Base-by-base conservation (phyloP, 2,888 invertebrate genomes). In the Brachypterus glaber region DNA sequence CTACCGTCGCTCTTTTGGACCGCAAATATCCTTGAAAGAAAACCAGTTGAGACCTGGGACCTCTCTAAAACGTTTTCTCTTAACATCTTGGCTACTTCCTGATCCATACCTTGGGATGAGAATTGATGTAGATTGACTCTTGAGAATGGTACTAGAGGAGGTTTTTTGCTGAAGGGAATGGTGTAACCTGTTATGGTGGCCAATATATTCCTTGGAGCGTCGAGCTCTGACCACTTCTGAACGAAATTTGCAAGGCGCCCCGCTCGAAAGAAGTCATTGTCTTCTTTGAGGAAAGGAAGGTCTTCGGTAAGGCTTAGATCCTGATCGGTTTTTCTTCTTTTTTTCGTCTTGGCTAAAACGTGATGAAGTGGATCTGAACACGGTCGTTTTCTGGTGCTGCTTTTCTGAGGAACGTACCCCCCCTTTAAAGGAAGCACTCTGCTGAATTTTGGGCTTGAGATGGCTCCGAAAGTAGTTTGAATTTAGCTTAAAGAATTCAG, bases 1-100 rank as follows among this genome's bases (percentile, higher is more conserved):
- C 3, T 30, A 9, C 42, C 42, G 31, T 47, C 35, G 13, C 8
- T 16, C 33, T 44, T 46, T 30, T 32, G 44, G 17, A 39, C 30
- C 3, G 31, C 14, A 27, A 45, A 46, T 42, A 46, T 42, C 8
- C 12, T 14, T 8, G 43, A 47, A 8, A 45, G 18, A 17, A 44
- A 46, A 3, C 40, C 45, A 11, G 34, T 29, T 11, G 7, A 11
- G 16, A 16, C 4, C 8, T 14, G 17, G 5, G 38, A 9, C 4
- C 14, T 16, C 18, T 36, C 36, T 17, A 36, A 33, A 3, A 36
- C 36, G 3, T 17, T 17, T 17, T 36, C 30, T 8, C 16, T 7
- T 8, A 36, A n/a, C 16, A 36, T 13, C 11, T 5, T 16, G 4
- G 16, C 9, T 8, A 36, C 12, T 7, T 35, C 35, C 13, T 3